Evolutionary conservation across 2,113 vertebrate genomes (phyloP), one percentile per base, ranked within the genome.

Genomic region (Sceloporus undulatus): DNA sequence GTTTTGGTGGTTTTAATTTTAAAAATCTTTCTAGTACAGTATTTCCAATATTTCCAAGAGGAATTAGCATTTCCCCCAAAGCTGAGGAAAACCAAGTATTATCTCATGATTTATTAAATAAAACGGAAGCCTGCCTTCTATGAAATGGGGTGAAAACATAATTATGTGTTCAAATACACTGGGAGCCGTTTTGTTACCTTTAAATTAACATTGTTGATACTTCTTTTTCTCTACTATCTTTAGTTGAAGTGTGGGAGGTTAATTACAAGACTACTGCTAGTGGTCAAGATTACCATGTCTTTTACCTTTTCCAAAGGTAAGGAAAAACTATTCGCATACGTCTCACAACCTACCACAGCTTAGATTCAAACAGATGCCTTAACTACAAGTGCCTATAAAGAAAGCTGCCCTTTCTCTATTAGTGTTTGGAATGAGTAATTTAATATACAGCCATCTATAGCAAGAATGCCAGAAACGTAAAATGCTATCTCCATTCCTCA

Each of bases 381-480:
- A 66, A 82, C 5, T 29, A 9, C 38, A 82, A 27, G 56, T 27
- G n/a, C n/a, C 73, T 23, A 16, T 25, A 29, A 23, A 71, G 29
- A 54, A 86, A 76, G 40, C 19, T 70, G n/a, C 9, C 8, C 52
- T 75, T 54, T 62, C 25, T 75, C 71, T 82, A 21, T 29, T 56
- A 68, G 59, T 42, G n/a, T 62, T 71, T 78, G 54, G 42, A 94
- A 90, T 70, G 48, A 86, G 83, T 90, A 27, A 85, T 19, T 52
- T 5, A 84, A 70, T 56, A 68, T 34, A 1, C 14, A 42, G 9
- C 89, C 70, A 66, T 16, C 82, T 82, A 13, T 29, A 38, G 70
- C 85, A 54, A 81, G 18, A 85, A 62, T 85, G 82, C 84, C 82
- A 87, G 74, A 91, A 91, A 19, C 16, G 74, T 70, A 66, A 90